Base-by-base conservation (phyloP, 2,888 invertebrate genomes). In the Caenorhabditis sinica region DNA sequence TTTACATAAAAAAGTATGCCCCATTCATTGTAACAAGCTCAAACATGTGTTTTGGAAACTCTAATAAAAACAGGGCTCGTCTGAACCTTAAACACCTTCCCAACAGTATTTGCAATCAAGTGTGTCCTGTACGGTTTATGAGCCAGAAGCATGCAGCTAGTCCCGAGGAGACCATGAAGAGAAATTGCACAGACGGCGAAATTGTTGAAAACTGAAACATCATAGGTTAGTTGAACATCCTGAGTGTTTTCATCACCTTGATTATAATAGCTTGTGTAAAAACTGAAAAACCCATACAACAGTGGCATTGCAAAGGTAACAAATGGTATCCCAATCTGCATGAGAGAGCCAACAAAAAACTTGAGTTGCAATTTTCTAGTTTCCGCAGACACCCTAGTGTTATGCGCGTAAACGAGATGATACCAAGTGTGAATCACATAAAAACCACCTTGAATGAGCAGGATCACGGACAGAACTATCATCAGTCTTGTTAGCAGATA, bases 141-240 rank as follows among this genome's bases (percentile, higher is more conserved):
- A 9, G 60, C 36, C 11, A 30, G 23, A 6, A 77, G 17, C 49
- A 77, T 49, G 51, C 77, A 77, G 4, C n/a, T 15, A 2, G 76
- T 51, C 25, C 61, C 36, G 0, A 58, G 13, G 1, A 61, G 15
- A 2, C 69, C 60, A 30, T 69, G 77, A 2, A 56, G 11, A 0
- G 61, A 69, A 11, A 65, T 13, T n/a, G 23, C 23, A 4, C 53
- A 15, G 1, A 63, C 33, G 2, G 56, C n/a, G 23, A 53, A 53
- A 33, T 79, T 79, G 51, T 79, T 79, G 15, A 71, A 8, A 3
- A 11, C 79, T 79, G 71, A 25, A 68, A n/a, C n/a, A n/a, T n/a
- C n/a, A n/a, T n/a, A n/a, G 9, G n/a, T 2, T 11, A 28, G 11
- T 6, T 6, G n/a, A n/a, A n/a, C n/a, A n/a, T n/a, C n/a, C n/a